Base-by-base conservation (phyloP, 2,797 vertebrate genomes). In the Poliocrania exsul region DNA sequence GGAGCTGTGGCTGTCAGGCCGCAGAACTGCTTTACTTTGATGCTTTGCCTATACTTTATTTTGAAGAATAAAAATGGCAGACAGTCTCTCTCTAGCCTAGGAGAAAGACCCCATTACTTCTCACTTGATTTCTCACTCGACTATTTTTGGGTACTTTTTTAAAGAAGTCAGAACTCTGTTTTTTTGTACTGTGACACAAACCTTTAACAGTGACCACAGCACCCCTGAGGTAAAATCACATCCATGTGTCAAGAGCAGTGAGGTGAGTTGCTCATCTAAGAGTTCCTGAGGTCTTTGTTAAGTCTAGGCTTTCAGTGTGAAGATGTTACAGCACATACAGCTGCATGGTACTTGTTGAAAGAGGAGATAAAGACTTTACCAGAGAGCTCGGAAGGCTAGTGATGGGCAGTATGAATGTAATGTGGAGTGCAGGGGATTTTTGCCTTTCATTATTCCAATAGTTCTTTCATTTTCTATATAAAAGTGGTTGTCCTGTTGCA, bases 21-120 rank as follows among this genome's bases (percentile, higher is more conserved):
- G 73, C 58, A 62, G 69, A 88, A 37, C 88, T 88, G 50, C 87
- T 91, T 90, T 79, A 54, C 94, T 96, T 96, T 96, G 94, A 95
- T 93, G 54, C 62, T 86, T 88, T 69, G 42, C 62, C 77, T 86
- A 25, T 62, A 80, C 65, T 95, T 81, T 88, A 83, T 90, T 94
- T 72, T 81, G 62, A 95, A 90, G 94, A 91, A 62, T 60, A 75
- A 78, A 96, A 93, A 88, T 95, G 91, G 86, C 51, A 87, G 89
- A 51, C 6, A 50, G 24, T 65, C 38, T 60, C 31, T 79, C 1
- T 81, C 54, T 81, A 69, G 72, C 62, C 69, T 51, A 75, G 77
- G 25, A 93, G 87, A 90, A 93, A 83, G 53, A 72, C 25, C n/a
- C 28, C 13, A 6, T 90, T 83, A 69, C 85, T 81, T 75, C 33